Conservation (phyloP, 2,797 vertebrate genomes). For the Novumbra hubbsi region DNA sequence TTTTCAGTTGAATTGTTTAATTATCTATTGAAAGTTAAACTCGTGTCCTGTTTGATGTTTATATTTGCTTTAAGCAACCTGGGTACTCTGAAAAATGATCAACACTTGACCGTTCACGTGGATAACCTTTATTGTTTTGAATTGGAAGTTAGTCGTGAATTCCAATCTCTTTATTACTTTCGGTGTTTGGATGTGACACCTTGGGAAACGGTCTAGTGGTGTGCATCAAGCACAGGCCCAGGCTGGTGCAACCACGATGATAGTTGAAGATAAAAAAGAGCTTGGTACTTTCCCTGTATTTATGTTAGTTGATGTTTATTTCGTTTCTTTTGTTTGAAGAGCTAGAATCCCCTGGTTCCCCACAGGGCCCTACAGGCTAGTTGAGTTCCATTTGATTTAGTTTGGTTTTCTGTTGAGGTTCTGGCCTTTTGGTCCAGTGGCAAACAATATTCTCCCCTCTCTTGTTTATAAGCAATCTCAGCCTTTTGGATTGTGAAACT, state of each 20-base stretch:
- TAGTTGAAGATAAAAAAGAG: conserved; percentile 22
- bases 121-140: conserved; percentile 50
- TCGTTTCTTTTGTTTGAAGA: conserved; percentile 9
- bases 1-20: conserved; percentile 12
- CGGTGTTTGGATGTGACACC: conserved; percentile 25
- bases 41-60: conserved; percentile 20
- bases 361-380: conserved; percentile 16
- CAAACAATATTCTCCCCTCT: conserved; percentile 17
- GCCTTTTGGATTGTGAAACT: conserved; percentile 36
- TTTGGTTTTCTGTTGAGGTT: conserved; percentile 18
- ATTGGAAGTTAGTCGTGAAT: conserved; percentile 47
- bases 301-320: conserved; percentile 22
- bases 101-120: conserved; percentile 27
- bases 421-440: conserved; percentile 18
- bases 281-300: conserved; percentile 33
- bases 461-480: conserved; percentile 30
- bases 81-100: conserved; percentile 14
- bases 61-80: conserved; percentile 12
- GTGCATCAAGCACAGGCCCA: conserved; percentile 27
- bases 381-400: conserved; percentile 15
- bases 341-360: conserved; percentile 18
- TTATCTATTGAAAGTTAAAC: conserved; percentile 15
- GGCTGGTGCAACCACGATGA: conserved; percentile 14
- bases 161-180: conserved; percentile 46
- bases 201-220: conserved; percentile 17